A percentile compares a stretch with the other conserved stretches of the same genome.
These are phyloP conservation scores for Nephrotoma appendiculata DNA, from an alignment of 2,888 invertebrate species.

Conservation along the genomic window DNA sequence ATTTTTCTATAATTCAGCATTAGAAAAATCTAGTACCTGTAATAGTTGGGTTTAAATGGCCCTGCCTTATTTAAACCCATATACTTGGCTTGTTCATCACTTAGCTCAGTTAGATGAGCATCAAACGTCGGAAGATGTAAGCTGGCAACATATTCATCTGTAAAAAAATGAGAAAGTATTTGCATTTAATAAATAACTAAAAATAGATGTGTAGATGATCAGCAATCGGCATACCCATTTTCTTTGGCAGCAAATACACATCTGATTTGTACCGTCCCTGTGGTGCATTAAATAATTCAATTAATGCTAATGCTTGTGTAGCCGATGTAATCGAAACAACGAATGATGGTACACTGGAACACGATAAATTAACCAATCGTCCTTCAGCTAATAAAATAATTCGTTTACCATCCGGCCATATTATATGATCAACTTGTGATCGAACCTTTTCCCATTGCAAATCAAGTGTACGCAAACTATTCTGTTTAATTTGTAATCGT, in stretches of 20 bases:
- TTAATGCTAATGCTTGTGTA: constrained; percentile 91
- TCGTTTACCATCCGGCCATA: constrained; percentile 94
- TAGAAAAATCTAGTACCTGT: constrained; percentile 46
- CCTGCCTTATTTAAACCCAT: constrained; percentile 95
- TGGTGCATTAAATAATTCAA: constrained; percentile 94
- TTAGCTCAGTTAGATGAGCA: constrained; percentile 89
- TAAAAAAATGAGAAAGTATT: not conserved
- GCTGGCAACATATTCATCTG: constrained; percentile 95
- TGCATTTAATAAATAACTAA: constrained; percentile 7
- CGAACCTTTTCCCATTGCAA: constrained; percentile 94
- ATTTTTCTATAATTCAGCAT: too few relatives aligned
- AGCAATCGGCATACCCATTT: constrained; percentile 62
- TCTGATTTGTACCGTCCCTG: constrained; percentile 89
- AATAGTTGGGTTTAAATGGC: constrained; percentile 97
- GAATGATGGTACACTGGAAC: constrained; percentile 93
- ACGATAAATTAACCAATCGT: constrained; percentile 87
- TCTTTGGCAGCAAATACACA: constrained; percentile 94
- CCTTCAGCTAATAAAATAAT: constrained; percentile 91
- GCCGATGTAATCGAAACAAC: constrained; percentile 96
- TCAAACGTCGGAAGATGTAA: constrained; percentile 94
- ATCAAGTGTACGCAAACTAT: constrained; percentile 83
- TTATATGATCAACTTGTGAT: constrained; percentile 95
- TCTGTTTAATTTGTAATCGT: constrained; percentile 34
- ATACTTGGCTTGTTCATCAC: constrained; percentile 95
- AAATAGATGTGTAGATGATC: constrained; percentile 3